Conservation (phyloP, 2,797 vertebrate species). For the Crocodylus rhombifer region DNA sequence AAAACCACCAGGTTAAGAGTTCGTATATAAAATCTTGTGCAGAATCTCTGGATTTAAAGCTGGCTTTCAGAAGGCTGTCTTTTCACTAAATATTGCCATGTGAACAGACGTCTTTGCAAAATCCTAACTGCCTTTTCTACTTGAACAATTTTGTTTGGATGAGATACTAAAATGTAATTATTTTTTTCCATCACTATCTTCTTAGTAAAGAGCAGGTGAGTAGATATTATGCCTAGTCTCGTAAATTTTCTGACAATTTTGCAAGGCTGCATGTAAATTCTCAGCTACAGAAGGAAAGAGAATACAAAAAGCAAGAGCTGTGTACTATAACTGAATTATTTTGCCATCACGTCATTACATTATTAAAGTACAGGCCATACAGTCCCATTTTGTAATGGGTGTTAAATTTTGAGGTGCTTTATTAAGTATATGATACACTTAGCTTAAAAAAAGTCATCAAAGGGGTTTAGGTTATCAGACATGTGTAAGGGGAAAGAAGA, state of each 20-base stretch:
- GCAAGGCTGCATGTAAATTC: conserved; percentile 60
- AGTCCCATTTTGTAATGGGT: background rate
- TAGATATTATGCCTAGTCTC: conserved; percentile 58
- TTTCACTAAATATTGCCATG: background rate
- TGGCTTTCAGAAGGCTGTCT: conserved; percentile 23
- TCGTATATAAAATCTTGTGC: background rate
- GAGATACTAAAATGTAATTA: conserved; percentile 48
- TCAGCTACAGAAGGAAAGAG: conserved; percentile 13
- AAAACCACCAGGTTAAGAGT: conserved; percentile 21
- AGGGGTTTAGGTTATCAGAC: background rate
- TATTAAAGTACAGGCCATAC: background rate
- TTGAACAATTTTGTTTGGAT: conserved; percentile 51
- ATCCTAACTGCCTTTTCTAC: conserved; percentile 47
- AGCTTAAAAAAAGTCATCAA: background rate
- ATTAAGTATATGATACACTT: background rate
- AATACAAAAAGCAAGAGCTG: conserved; percentile 8
- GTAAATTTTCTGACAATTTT: conserved; percentile 64
- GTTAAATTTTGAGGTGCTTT: background rate
- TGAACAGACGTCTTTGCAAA: background rate
- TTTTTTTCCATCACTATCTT: conserved; percentile 34
- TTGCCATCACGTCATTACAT: background rate
- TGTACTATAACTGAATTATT: background rate
- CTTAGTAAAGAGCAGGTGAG: conserved; percentile 30
- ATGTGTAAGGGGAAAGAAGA: background rate
- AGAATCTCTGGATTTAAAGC: conserved; percentile 50